phyloP scores from a whole-genome alignment of 2,797 vertebrate genomes.

The Fratercula arctica region DNA sequence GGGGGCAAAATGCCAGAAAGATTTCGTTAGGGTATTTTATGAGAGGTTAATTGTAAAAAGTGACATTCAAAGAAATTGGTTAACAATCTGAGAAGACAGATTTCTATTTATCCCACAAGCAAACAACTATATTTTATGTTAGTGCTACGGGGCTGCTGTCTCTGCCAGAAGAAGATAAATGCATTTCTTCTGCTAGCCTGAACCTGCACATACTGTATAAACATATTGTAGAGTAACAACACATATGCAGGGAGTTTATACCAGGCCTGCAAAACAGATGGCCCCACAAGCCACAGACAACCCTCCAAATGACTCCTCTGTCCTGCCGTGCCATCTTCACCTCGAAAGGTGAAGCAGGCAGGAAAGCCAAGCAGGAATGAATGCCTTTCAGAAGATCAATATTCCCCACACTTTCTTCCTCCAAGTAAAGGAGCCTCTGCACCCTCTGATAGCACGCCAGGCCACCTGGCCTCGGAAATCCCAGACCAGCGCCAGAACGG shows the following conservation, averaged over 20 bases:
- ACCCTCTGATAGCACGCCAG: rapidly evolving
- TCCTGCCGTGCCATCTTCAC: background rate
- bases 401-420: background rate
- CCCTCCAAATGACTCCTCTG: background rate
- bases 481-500: rapidly evolving
- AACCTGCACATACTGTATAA: background rate
- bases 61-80: background rate
- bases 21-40: background rate
- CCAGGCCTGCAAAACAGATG: slow-evolving; percentile 3
- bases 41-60: background rate
- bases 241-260: background rate
- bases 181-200: slow-evolving; percentile 9
- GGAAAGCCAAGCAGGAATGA: background rate
- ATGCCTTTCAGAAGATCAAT: background rate
- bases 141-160: background rate
- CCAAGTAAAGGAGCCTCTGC: background rate
- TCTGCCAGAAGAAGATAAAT: slow-evolving; percentile 16
- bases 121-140: background rate
- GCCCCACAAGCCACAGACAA: background rate
- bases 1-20: background rate
- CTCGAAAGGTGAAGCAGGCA: background rate
- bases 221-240: background rate
- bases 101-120: background rate
- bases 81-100: background rate
- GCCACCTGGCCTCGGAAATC: background rate